Conservation (phyloP, 2,888 invertebrate species). For the Caenorhabditis drosophilae region DNA sequence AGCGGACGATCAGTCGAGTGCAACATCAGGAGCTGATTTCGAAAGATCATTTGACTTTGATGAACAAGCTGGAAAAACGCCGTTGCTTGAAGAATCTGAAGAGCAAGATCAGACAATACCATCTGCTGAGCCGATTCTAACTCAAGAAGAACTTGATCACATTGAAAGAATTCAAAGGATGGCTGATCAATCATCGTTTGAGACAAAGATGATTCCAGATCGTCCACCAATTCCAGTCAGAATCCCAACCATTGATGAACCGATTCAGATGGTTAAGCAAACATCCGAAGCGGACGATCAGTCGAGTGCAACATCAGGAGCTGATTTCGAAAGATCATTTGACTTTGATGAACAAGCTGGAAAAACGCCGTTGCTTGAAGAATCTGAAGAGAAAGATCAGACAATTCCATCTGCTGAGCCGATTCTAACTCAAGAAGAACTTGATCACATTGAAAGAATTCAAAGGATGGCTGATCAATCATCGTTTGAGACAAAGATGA, state of each 20-base stretch:
- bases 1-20: not conserved
- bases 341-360: not conserved
- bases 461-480: conserved; percentile 28
- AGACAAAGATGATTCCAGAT: not conserved
- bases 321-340: conserved; percentile 21
- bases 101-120: conserved; percentile 10
- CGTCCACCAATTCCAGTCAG: not conserved
- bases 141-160: conserved; percentile 40
- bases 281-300: conserved; percentile 2
- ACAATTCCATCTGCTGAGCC: not conserved
- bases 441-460: conserved; percentile 38
- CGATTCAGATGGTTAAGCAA: not conserved
- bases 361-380: conserved; percentile 3
- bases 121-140: conserved; percentile 18
- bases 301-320: conserved; percentile 33
- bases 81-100: conserved; percentile 7
- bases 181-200: conserved; percentile 29
- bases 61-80: not conserved
- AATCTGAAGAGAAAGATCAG: conserved; percentile 12
- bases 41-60: not conserved
- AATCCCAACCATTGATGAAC: not conserved
- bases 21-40: not conserved
- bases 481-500: conserved; percentile 12
- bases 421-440: conserved; percentile 37
- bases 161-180: conserved; percentile 23